Evolutionary conservation across 1,140 invertebrate genomes (phyloP).

Genomic region (Drosophila fuyamai): DNA sequence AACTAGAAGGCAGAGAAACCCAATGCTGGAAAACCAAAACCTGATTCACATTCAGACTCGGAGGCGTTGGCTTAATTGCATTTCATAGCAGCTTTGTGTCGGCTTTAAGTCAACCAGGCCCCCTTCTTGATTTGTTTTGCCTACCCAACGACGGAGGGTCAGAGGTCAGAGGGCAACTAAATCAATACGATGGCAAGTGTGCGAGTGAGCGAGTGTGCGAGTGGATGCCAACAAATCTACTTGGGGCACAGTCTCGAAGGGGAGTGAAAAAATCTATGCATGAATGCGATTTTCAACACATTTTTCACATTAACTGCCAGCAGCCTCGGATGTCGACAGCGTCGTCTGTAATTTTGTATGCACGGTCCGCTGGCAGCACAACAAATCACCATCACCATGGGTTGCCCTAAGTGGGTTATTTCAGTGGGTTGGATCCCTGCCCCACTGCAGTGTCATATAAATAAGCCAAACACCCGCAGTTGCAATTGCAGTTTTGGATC

Average conservation of each 20-base stretch:
- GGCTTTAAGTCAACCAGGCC: slow-evolving; percentile 65
- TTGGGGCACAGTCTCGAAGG: slow-evolving; percentile 5
- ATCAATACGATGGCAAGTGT: slow-evolving; percentile 56
- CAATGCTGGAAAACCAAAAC: not conserved
- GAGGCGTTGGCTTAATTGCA: slow-evolving; percentile 63
- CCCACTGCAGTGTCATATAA: slow-evolving; percentile 59
- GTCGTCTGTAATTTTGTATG: slow-evolving; percentile 78
- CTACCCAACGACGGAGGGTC: slow-evolving; percentile 2
- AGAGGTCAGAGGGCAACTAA: slow-evolving; percentile 50
- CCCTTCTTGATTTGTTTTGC: slow-evolving; percentile 64
- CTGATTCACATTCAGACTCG: slow-evolving; percentile 10
- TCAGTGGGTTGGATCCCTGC: slow-evolving; percentile 15
- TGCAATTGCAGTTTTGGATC: slow-evolving; percentile 64
- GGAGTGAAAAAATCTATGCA: slow-evolving; percentile 65
- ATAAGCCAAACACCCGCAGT: slow-evolving; percentile 53
- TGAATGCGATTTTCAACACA: slow-evolving; percentile 73
- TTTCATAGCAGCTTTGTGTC: slow-evolving; percentile 73
- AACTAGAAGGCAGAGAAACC: not conserved
- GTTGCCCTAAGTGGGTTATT: not conserved
- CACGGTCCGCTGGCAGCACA: slow-evolving; percentile 74
- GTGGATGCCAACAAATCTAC: slow-evolving; percentile 56
- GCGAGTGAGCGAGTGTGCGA: slow-evolving; percentile 47
- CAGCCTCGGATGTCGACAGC: slow-evolving; percentile 28
- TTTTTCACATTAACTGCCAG: slow-evolving; percentile 79
- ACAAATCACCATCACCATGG: slow-evolving; percentile 63